A percentile compares a stretch with the other conserved stretches of the same genome.
These are phyloP conservation scores for Cydia splendana DNA, from an alignment of 1,140 invertebrate genomes.

Conservation along the genomic window DNA sequence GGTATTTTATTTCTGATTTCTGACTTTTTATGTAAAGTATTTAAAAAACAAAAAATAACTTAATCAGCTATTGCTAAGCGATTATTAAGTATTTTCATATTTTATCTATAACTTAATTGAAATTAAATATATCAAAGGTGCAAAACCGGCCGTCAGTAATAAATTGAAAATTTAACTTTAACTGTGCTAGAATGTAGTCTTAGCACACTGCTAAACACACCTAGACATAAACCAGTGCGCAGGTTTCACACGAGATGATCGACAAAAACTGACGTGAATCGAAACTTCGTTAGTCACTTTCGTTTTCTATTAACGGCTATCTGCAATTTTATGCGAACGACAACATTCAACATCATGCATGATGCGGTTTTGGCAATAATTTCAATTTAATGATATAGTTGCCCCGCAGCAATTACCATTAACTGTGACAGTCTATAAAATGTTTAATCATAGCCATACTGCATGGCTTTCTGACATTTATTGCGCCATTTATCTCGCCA, in stretches of 20 bases:
- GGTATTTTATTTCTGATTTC: no score
- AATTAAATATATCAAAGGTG: no score
- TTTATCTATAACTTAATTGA: no score
- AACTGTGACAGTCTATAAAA: not conserved
- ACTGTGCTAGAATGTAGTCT: not conserved
- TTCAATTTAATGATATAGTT: constrained; percentile 31
- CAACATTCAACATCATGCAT: constrained; percentile 33
- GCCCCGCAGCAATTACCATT: not conserved
- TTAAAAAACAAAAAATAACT: no score
- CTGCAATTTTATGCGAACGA: constrained; percentile 48
- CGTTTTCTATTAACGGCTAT: constrained; percentile 56
- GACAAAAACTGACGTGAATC: constrained; percentile 59
- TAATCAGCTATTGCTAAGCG: no score
- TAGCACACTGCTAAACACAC: constrained; percentile 35
- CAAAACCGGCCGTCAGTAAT: no score
- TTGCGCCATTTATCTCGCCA: no score
- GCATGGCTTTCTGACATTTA: no score
- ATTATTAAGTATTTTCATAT: no score
- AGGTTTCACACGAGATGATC: constrained; percentile 66
- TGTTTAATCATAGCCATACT: no score
- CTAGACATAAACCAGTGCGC: not conserved
- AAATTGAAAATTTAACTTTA: not conserved
- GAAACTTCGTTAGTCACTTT: constrained; percentile 57
- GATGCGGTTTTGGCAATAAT: constrained; percentile 39
- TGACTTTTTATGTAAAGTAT: no score